Conservation (phyloP, 2,888 invertebrate species). For the Drosophila nigritarsus region DNA sequence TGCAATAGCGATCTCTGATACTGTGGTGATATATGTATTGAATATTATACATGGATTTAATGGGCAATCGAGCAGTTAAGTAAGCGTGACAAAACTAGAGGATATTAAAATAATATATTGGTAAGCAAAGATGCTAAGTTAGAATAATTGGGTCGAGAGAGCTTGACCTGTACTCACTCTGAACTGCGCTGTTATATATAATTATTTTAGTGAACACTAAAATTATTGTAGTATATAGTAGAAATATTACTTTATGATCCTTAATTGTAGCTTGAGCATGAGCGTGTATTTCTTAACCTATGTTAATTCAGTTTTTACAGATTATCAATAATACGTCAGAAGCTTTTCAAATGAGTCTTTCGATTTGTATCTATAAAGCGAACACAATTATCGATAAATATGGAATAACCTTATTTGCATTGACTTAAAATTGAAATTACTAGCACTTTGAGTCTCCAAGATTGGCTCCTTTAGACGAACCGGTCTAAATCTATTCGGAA, state of each 20-base stretch:
- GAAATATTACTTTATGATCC: not conserved
- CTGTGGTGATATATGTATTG: not conserved
- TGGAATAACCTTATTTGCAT: not conserved
- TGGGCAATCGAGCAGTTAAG: constrained; percentile 2
- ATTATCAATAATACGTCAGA: not conserved
- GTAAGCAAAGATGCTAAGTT: not conserved
- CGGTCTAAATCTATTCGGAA: not conserved
- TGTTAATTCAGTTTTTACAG: not conserved
- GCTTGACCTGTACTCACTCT: too few species aligned
- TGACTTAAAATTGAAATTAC: not conserved
- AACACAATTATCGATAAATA: not conserved
- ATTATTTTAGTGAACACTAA: not conserved
- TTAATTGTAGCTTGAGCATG: not conserved
- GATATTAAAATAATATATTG: not conserved
- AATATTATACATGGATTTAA: not conserved
- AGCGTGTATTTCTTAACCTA: not conserved
- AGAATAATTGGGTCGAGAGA: not conserved
- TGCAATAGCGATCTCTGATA: constrained; percentile 13
- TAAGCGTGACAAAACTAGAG: constrained; percentile 7
- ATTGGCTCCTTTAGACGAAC: not conserved
- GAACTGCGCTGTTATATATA: not conserved
- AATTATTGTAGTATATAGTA: not conserved
- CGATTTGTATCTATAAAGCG: not conserved
- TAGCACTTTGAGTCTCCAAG: not conserved
- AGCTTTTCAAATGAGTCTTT: not conserved